phyloP scores from a whole-genome alignment of 2,113 vertebrate genomes.

The Hyperopisus bebe region DNA sequence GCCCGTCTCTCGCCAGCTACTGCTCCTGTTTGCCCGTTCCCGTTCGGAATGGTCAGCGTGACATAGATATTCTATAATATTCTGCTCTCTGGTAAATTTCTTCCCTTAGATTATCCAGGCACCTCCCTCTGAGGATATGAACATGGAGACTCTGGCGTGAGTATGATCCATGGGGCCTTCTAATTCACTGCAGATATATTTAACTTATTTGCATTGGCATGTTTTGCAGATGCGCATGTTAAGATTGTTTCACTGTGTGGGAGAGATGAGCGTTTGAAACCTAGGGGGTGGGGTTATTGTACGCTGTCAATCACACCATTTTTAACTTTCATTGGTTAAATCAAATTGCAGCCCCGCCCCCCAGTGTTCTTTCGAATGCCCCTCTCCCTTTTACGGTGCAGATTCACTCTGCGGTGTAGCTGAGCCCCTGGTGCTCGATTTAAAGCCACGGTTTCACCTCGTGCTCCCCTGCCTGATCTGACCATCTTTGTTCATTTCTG shows the following conservation, averaged over 20 bases:
- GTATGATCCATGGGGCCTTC: slow-evolving; percentile 39
- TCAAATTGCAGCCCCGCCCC: background rate
- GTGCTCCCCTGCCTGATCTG: background rate
- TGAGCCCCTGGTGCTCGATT: background rate
- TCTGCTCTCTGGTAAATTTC: background rate
- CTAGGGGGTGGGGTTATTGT: background rate
- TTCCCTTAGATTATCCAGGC: slow-evolving; percentile 81
- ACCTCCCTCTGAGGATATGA: slow-evolving; percentile 81
- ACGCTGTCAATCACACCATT: background rate
- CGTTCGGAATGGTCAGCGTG: background rate
- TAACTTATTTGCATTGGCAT: background rate
- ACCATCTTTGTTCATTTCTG: background rate
- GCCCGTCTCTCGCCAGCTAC: background rate
- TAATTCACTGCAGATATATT: background rate
- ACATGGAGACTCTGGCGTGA: slow-evolving; percentile 90
- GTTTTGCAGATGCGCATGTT: background rate
- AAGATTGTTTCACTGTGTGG: background rate
- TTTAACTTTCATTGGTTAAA: background rate
- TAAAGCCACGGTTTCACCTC: background rate
- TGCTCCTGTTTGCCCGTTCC: background rate
- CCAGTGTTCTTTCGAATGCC: background rate
- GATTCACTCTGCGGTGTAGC: background rate
- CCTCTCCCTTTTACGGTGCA: background rate
- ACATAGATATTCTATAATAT: background rate
- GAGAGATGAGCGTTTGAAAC: background rate